Evolutionary conservation across 35 echinoderm and acorn worm species (phyloP).

Genomic region (Chiridota heheva): DNA sequence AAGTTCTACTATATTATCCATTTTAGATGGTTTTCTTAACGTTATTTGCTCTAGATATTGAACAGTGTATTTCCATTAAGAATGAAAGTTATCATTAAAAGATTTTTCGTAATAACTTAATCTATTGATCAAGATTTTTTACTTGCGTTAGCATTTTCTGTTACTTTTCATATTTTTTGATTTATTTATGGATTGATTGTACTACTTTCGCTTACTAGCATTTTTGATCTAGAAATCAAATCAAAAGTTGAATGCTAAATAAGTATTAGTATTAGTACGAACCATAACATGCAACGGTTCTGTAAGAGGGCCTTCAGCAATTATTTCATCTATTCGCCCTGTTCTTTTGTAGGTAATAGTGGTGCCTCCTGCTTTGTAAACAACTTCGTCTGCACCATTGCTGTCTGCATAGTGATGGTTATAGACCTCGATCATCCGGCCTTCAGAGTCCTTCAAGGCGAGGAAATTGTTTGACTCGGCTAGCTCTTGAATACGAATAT

Average conservation of each 20-base stretch:
- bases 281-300: conserved; percentile 88
- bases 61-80: no score
- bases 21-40: no score
- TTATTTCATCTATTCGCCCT: conserved; percentile 62
- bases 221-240: not conserved
- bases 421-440: conserved; percentile 36
- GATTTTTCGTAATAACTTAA: no score
- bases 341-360: conserved; percentile 63
- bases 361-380: conserved; percentile 40
- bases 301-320: conserved; percentile 59
- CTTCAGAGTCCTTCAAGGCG: conserved; percentile 62
- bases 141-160: no score
- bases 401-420: conserved; percentile 5
- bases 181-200: no score
- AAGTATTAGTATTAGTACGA: not conserved
- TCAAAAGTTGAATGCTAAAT: not conserved
- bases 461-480: conserved; percentile 68
- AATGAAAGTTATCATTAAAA: no score
- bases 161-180: no score
- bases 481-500: conserved; percentile 78
- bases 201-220: no score
- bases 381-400: conserved; percentile 37
- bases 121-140: no score
- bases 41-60: no score
- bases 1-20: no score